phyloP scores from a whole-genome alignment of 2,113 vertebrate genomes.

The Oceanodroma tethys region DNA sequence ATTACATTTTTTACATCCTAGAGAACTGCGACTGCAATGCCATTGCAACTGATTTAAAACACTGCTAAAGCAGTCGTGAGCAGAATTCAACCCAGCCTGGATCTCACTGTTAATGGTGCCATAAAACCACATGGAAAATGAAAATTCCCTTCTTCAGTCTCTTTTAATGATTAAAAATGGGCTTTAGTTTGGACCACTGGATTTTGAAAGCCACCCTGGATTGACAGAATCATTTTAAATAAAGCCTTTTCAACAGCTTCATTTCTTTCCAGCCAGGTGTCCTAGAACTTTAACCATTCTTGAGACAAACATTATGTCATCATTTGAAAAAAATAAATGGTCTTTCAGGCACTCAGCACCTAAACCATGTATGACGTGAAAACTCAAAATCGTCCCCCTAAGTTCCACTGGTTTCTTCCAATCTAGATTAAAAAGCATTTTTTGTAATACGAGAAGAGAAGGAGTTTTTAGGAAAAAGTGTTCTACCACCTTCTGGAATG shows the following conservation, averaged over 20 bases:
- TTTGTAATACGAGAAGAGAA: neutral
- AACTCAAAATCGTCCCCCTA: neutral
- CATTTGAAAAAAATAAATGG: neutral
- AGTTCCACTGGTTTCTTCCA: neutral
- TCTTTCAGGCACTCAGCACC: neutral
- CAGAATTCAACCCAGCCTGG: neutral
- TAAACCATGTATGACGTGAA: neutral
- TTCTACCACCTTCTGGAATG: neutral
- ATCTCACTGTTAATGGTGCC: neutral
- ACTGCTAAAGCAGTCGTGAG: neutral
- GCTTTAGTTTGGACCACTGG: neutral
- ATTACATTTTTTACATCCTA: neutral
- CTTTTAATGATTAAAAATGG: constrained; percentile 7
- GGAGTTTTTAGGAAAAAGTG: neutral
- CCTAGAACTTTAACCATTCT: neutral
- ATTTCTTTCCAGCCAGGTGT: neutral
- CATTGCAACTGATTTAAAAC: neutral
- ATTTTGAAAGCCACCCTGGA: neutral
- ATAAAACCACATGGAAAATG: neutral
- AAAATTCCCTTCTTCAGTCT: neutral
- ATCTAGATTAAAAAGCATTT: neutral
- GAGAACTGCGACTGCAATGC: neutral
- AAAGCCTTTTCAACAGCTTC: neutral
- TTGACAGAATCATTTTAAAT: neutral
- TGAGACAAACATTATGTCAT: neutral